Evolutionary conservation across 2,888 invertebrate genomes (phyloP).

Genomic region (Drosophila lacicola): DNA sequence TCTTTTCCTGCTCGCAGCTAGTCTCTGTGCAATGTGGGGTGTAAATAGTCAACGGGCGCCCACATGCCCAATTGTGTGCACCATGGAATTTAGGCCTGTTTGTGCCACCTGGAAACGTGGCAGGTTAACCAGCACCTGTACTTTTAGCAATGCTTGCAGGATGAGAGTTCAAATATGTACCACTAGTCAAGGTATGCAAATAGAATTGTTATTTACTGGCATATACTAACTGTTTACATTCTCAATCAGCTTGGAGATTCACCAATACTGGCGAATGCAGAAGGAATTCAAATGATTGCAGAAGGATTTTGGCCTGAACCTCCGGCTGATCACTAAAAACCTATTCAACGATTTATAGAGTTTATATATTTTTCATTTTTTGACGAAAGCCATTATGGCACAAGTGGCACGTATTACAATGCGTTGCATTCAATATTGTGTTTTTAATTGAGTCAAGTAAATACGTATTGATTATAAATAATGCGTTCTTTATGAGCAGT

Average conservation of each 20-base stretch:
- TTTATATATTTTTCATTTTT: too few relatives aligned
- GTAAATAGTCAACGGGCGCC: not conserved
- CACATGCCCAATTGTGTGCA: not conserved
- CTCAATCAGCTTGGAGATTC: conserved; percentile 16
- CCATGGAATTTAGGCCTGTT: not conserved
- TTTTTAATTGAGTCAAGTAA: too few relatives aligned
- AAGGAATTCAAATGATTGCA: conserved; percentile 2
- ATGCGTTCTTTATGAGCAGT: not conserved
- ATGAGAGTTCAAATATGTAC: not conserved
- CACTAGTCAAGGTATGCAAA: conserved; percentile 2
- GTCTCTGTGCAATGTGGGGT: not conserved
- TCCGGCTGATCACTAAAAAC: not conserved
- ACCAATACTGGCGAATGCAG: not conserved
- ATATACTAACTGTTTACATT: not conserved
- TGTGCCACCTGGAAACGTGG: conserved; percentile 22
- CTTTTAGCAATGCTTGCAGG: conserved; percentile 36
- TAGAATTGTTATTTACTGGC: not conserved
- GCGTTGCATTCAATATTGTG: too few relatives aligned
- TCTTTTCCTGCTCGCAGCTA: not conserved
- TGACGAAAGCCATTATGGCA: too few relatives aligned
- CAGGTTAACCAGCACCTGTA: conserved; percentile 12
- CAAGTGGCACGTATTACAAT: too few relatives aligned
- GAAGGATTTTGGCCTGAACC: not conserved
- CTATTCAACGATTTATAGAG: too few relatives aligned
- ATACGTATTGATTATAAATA: not conserved